Base-by-base conservation (phyloP, 2,888 invertebrate species). In the Hydraecia micacea region DNA sequence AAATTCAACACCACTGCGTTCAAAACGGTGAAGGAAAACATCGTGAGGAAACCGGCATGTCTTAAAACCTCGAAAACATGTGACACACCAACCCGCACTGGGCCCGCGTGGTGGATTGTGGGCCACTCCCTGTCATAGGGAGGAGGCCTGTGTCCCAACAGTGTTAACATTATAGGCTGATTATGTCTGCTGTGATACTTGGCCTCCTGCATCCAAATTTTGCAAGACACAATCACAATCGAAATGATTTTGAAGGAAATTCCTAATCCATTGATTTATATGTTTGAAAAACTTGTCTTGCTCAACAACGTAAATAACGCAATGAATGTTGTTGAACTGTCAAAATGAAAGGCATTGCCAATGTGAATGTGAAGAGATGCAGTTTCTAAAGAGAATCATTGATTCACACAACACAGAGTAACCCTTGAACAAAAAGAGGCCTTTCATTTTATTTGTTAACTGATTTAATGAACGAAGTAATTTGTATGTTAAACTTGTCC, bases 401-500 rank as follows among this genome's bases (percentile, higher is more conserved):
- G 58, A 13, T 13, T n/a, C 58, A n/a, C n/a, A 55, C 15, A 1
- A 25, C 36, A 5, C 69, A n/a, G 13, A 32, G 25, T 15, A 25
- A 25, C 15, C 36, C 11, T 36, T 18, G 36, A 49, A 28, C 58
- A 36, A 63, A 32, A 36, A 36, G 5, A 36, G 18, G 36, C 18
- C 9, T 55, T 8, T n/a, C 9, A 55, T 55, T 36, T 28, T 21
- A 36, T 70, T 36, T 18, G 55, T 55, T 55, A n/a, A 36, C 36
- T 11, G 9, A 55, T 55, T 39, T 21, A 11, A 13, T 46, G 2
- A 15, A 36, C 36, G 25, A 39, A 39, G 36, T 70, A 11, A 70
- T 70, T 73, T 46, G 46, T 73, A 67, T 46, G 46, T 18, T 42
- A 36, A n/a, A 8, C 5, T 49, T 21, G 68, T 73, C 36, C 32